These are phyloP conservation scores for Nothocercus nigrocapillus DNA, from an alignment of 2,113 vertebrate species.

Conservation along the genomic window DNA sequence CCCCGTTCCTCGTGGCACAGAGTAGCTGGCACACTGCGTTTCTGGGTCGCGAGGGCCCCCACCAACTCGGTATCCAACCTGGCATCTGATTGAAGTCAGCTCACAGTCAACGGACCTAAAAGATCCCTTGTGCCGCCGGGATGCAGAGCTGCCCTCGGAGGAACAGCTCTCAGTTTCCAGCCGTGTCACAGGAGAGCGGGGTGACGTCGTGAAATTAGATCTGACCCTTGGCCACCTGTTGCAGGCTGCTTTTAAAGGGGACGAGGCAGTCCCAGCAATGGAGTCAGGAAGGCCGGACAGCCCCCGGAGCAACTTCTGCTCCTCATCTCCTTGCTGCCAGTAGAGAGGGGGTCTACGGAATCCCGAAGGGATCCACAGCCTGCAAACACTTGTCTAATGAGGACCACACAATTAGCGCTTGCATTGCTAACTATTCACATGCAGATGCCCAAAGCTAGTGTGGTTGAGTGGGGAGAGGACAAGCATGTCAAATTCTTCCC, in stretches of 20 bases:
- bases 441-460: not conserved
- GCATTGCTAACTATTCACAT: not conserved
- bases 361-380: not conserved
- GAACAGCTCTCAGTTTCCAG: not conserved
- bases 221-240: too few species aligned
- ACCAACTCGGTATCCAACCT: fast-evolving
- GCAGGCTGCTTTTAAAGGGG: fast-evolving
- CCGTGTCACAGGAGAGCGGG: not conserved
- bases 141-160: not conserved
- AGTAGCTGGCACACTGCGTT: not conserved
- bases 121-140: not conserved
- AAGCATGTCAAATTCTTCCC: not conserved
- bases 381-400: not conserved
- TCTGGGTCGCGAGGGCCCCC: fast-evolving
- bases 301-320: not conserved
- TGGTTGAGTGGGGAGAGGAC: not conserved
- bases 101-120: not conserved
- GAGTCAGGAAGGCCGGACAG: not conserved
- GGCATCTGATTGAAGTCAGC: too few species aligned
- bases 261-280: not conserved
- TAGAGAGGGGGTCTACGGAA: not conserved
- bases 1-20: not conserved
- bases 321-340: too few species aligned
- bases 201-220: not conserved
- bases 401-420: not conserved